Evolutionary conservation across 2,797 vertebrate genomes (phyloP).

Genomic region (Protonibea diacanthus): DNA sequence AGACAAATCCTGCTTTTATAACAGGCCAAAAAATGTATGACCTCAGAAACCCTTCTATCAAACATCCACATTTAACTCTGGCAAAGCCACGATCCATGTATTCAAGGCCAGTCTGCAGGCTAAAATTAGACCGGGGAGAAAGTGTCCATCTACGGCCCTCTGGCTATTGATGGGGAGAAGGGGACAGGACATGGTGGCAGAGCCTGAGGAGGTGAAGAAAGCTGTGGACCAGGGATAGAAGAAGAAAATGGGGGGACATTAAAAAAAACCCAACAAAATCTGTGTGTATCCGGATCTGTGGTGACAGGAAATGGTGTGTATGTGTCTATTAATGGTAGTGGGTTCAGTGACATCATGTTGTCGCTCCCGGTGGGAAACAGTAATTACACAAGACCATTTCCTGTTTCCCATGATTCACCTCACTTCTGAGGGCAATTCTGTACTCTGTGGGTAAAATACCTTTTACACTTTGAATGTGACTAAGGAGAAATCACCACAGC

Average conservation of each 20-base stretch:
- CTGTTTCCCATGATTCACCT: conserved; percentile 79
- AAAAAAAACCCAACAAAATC: background rate
- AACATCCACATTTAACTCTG: conserved; percentile 52
- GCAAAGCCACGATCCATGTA: conserved; percentile 26
- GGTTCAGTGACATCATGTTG: conserved; percentile 75
- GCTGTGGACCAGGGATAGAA: background rate
- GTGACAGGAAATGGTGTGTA: conserved; percentile 63
- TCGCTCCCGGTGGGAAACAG: conserved; percentile 67
- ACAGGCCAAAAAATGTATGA: conserved; percentile 39
- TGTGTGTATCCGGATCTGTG: conserved; percentile 25
- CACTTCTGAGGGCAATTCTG: conserved; percentile 42
- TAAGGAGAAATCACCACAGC: conserved; percentile 23
- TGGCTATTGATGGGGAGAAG: background rate
- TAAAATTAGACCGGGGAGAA: conserved; percentile 64
- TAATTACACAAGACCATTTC: conserved; percentile 79
- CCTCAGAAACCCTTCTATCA: conserved; percentile 29
- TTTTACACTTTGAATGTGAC: conserved; percentile 22
- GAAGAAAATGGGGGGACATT: background rate
- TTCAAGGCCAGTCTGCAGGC: conserved; percentile 22
- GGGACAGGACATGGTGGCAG: background rate
- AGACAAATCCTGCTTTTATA: conserved; percentile 49
- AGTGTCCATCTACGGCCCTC: conserved; percentile 56
- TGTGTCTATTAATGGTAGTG: conserved; percentile 45
- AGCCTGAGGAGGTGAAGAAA: background rate
- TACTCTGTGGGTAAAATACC: conserved; percentile 22